These are phyloP conservation scores for Geopemphigus sp. DNA, from an alignment of 1,140 invertebrate species.

Conservation along the genomic window DNA sequence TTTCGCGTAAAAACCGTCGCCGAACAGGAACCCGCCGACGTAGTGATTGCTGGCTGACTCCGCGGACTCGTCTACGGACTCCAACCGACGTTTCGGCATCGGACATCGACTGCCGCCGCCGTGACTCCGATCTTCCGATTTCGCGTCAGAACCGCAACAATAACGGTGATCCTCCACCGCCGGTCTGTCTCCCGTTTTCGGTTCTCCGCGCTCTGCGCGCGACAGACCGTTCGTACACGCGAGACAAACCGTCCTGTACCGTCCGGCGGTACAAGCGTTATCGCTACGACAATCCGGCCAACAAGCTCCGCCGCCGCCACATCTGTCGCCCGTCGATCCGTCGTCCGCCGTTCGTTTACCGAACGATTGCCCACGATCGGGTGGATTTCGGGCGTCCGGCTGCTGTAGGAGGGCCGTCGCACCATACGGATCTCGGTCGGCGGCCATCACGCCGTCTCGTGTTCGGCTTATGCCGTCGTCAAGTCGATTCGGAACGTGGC, in stretches of 20 bases:
- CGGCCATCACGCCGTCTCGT: neutral
- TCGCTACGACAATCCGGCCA: no score
- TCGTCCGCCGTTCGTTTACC: no score
- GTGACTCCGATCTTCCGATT: neutral
- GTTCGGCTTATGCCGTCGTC: neutral
- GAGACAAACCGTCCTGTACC: neutral
- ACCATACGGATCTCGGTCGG: neutral
- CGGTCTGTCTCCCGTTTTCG: neutral
- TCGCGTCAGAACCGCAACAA: no score
- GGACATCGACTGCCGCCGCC: neutral
- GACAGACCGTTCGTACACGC: neutral
- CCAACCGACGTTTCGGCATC: neutral
- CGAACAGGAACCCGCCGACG: constrained; percentile 2
- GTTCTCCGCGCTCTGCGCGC: no score
- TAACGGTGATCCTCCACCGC: neutral
- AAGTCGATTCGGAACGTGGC: neutral
- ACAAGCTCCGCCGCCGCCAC: no score
- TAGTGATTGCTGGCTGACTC: neutral
- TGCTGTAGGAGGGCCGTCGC: neutral
- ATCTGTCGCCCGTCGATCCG: no score
- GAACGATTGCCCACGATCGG: no score
- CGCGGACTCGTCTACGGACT: neutral
- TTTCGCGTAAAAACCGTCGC: neutral
- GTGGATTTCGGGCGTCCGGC: no score
- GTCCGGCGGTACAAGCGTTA: no score